These are phyloP conservation scores for Sandelia bainsii DNA, from an alignment of 2,797 vertebrate species.

Conservation along the genomic window DNA sequence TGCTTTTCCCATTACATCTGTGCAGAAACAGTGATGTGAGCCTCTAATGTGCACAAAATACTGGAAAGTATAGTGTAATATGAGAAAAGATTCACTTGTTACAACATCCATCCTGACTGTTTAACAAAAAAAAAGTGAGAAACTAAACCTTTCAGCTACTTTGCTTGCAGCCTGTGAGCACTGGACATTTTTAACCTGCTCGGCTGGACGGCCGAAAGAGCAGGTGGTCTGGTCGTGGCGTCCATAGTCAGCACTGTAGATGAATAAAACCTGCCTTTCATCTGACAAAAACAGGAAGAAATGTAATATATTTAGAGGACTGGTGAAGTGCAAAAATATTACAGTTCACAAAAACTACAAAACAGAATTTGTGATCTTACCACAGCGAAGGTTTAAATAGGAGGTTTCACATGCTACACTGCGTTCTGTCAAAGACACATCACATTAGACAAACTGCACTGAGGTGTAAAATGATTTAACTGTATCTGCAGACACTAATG, in stretches of 20 bases:
- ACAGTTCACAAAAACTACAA: neutral
- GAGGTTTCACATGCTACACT: slow-evolving; percentile 21
- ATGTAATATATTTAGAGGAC: neutral
- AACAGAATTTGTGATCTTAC: slow-evolving; percentile 20
- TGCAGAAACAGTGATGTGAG: neutral
- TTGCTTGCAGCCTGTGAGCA: slow-evolving; percentile 8
- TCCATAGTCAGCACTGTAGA: slow-evolving; percentile 45
- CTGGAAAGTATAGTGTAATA: too few species aligned
- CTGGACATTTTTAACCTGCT: neutral
- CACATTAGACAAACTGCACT: neutral
- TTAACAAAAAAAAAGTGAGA: neutral
- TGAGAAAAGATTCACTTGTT: too few species aligned
- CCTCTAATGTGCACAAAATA: too few species aligned
- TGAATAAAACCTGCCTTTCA: neutral
- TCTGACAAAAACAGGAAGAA: slow-evolving; percentile 22
- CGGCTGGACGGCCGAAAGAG: neutral
- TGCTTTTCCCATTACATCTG: slow-evolving; percentile 58
- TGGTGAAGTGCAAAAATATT: too few species aligned
- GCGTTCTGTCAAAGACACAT: slow-evolving; percentile 17
- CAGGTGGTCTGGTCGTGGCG: slow-evolving; percentile 48
- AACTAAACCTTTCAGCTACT: slow-evolving; percentile 39
- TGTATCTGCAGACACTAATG: neutral
- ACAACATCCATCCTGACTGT: too few species aligned
- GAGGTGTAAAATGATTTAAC: too few species aligned
- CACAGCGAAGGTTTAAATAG: slow-evolving; percentile 1